Conservation (phyloP, 2,113 vertebrate species). For the Cryptotis parvus region DNA sequence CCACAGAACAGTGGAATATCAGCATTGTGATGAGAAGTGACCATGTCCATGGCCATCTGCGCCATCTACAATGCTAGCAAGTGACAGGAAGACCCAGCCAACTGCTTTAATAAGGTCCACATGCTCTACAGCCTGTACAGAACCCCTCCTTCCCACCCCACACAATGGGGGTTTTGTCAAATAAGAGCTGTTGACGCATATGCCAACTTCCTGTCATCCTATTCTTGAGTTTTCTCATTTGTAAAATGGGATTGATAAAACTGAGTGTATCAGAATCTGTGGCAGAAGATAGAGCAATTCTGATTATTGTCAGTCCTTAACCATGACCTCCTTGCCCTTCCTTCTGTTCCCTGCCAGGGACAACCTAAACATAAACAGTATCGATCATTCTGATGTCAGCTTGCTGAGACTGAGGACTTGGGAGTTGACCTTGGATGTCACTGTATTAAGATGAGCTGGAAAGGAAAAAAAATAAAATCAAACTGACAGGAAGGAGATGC, state of each 20-base stretch:
- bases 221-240: background rate
- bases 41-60: background rate
- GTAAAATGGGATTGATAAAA: conserved; percentile 8
- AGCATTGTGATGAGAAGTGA: background rate
- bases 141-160: background rate
- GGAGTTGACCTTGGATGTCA: conserved; percentile 53
- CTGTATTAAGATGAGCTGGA: background rate
- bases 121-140: background rate
- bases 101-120: background rate
- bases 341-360: background rate
- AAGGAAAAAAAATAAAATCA: conserved; percentile 48
- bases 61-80: background rate
- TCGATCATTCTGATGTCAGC: background rate
- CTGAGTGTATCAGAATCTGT: background rate
- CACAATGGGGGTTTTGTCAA: background rate
- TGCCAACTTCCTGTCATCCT: background rate
- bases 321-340: background rate
- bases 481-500: conserved; percentile 31
- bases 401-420: conserved; percentile 31
- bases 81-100: no score
- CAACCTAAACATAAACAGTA: background rate
- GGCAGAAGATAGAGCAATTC: background rate
- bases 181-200: background rate
- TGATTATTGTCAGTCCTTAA: background rate
- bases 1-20: background rate